These are phyloP conservation scores for Lamellibrachia columna DNA, from an alignment of 2,888 invertebrate species.

Conservation along the genomic window DNA sequence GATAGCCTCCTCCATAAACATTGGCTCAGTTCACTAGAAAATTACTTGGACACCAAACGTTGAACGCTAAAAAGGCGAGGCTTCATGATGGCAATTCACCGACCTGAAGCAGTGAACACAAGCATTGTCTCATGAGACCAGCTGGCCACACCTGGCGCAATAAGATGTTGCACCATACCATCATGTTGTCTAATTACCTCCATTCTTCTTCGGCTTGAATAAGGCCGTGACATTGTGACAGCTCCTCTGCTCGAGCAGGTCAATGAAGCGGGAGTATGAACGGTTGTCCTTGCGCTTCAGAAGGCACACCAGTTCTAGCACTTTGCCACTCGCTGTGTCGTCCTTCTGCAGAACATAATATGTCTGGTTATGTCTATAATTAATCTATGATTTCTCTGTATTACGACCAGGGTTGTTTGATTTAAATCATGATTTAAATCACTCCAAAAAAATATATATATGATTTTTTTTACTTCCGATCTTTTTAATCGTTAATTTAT, in stretches of 20 bases:
- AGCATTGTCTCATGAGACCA: too few species aligned
- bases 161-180: not conserved
- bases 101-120: too few species aligned
- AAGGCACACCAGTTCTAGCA: slow-evolving; percentile 39
- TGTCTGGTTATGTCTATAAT: not conserved
- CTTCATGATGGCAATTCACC: too few species aligned
- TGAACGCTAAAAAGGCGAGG: too few species aligned
- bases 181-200: not conserved
- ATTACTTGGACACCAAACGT: too few species aligned
- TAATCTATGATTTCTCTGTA: not conserved
- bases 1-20: too few species aligned
- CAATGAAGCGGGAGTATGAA: slow-evolving; percentile 33
- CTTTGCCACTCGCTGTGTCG: slow-evolving; percentile 38
- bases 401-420: too few species aligned
- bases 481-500: too few species aligned
- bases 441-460: too few species aligned
- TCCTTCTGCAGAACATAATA: slow-evolving; percentile 36
- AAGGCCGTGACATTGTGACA: slow-evolving; percentile 23
- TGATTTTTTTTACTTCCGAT: too few species aligned
- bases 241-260: slow-evolving; percentile 32
- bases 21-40: too few species aligned
- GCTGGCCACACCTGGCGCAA: not conserved
- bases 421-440: too few species aligned
- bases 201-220: slow-evolving; percentile 21
- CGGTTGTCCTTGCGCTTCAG: slow-evolving; percentile 39